A percentile compares a stretch with the other conserved stretches of the same genome.
Conservation (phyloP, 2,797 vertebrate genomes). For the Semaprochilodus insignis region DNA sequence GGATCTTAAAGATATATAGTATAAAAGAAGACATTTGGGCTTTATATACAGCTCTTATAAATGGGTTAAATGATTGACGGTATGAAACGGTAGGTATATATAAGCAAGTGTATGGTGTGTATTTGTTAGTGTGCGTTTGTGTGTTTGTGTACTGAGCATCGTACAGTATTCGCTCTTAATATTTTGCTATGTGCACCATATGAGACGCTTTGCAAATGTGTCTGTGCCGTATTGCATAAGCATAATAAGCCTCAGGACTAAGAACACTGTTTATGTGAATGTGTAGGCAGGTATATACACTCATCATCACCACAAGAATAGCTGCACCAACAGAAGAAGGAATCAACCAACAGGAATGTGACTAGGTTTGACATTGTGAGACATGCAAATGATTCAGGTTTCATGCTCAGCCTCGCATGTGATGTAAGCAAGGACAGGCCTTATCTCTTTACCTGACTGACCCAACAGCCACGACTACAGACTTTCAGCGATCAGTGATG, state of each 20-base stretch:
- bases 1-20: not conserved
- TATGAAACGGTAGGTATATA: not conserved
- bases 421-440: no score
- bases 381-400: no score
- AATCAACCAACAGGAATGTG: no score
- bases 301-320: no score
- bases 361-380: no score
- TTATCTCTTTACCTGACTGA: no score
- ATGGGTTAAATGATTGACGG: not conserved
- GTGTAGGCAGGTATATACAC: constrained; percentile 27
- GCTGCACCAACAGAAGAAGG: no score
- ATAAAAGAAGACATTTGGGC: not conserved
- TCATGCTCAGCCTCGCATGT: no score
- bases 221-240: constrained; percentile 9
- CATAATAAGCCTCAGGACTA: not conserved
- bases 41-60: constrained; percentile 32
- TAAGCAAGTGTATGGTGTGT: constrained; percentile 8
- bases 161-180: not conserved
- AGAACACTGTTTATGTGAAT: constrained; percentile 36
- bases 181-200: not conserved
- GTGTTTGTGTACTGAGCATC: not conserved
- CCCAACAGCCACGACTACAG: no score
- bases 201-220: constrained; percentile 6
- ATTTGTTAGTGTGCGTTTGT: constrained; percentile 42
- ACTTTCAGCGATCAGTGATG: no score